Evolutionary conservation across 2,113 vertebrate genomes (phyloP), one percentile per base, ranked within the genome.

Genomic region (Amphiprion percula): DNA sequence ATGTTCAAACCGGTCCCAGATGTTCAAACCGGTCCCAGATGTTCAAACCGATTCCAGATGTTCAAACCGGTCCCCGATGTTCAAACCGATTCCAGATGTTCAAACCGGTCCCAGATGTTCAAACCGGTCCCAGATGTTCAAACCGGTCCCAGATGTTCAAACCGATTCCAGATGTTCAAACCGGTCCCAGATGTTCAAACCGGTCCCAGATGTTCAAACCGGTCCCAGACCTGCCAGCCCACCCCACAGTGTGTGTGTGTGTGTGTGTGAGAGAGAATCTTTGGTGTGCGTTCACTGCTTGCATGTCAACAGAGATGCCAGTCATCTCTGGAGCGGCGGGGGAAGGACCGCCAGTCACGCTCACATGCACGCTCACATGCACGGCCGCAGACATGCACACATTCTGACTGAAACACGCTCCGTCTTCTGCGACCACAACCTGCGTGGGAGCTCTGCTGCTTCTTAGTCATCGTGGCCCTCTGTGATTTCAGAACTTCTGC

Each of bases 261-360:
- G 61, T 47, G 23, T 9, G 64, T 70, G 80, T 21, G 21, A 1
- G 21, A 21, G 21, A 21, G 21, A 21, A 21, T 81, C 41, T 69
- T 46, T 67, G 28, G 0, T 0, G 19, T 23, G 46, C 52, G 30
- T 6, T 30, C 4, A 4, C 4, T 30, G 30, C 30, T 77, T 83
- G 82, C 23, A 74, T 79, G 17, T 74, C 30, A 52, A 10, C 37
- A 37, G 55, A 68, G 41, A 60, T 44, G 75, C 58, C 84, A 90
- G 84, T 90, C 86, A 88, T 90, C 74, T 81, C 17, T 10, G 60
- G 69, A 88, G 65, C 68, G 52, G 77, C 15, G 23, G 26, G 75
- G 83, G 76, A 62, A 16, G 55, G 37, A 55, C 77, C 60, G 63
- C 12, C 75, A 26, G 33, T 26, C 52, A 12, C 21, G 12, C 39